Conservation (phyloP, 1,140 invertebrate genomes). For the Liolophura sinensis region DNA sequence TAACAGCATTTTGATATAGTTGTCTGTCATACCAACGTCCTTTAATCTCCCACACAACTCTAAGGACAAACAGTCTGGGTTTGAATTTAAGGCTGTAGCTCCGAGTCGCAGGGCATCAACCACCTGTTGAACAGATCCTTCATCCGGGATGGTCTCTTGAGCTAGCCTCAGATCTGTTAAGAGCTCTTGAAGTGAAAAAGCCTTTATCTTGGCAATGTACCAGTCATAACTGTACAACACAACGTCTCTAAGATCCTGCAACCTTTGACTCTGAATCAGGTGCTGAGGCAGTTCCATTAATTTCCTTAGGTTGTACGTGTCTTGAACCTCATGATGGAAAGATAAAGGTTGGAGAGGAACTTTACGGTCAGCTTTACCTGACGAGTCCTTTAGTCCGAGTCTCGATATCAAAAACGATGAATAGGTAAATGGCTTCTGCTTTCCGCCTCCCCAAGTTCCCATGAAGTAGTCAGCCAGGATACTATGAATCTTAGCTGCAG, state of each 20-base stretch:
- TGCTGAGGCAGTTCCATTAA: slow-evolving; percentile 51
- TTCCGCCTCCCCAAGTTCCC: slow-evolving; percentile 41
- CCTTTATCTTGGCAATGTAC: slow-evolving; percentile 52
- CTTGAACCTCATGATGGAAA: slow-evolving; percentile 22
- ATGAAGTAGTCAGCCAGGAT: slow-evolving; percentile 52
- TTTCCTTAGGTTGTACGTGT: slow-evolving; percentile 46
- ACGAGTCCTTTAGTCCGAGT: not conserved
- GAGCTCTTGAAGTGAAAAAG: slow-evolving; percentile 46
- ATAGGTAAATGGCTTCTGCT: slow-evolving; percentile 34
- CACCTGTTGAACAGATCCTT: too few relatives aligned
- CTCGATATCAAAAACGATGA: not conserved
- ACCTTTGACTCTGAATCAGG: slow-evolving; percentile 36
- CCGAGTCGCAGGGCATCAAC: slow-evolving; percentile 47
- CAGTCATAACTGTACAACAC: slow-evolving; percentile 55
- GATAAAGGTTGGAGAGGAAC: slow-evolving; percentile 46
- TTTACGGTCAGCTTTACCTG: slow-evolving; percentile 28
- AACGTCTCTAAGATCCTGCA: slow-evolving; percentile 43
- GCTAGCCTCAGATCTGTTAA: slow-evolving; percentile 40
- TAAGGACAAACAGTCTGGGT: slow-evolving; percentile 34
- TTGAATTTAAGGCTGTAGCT: slow-evolving; percentile 30
- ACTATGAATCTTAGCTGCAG: slow-evolving; percentile 32
- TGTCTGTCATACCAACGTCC: too few relatives aligned
- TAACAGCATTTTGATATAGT: too few relatives aligned
- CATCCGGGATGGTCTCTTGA: slow-evolving; percentile 32
- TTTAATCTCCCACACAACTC: slow-evolving; percentile 49